Base-by-base conservation (phyloP, 2,888 invertebrate genomes). In the Dicyrtomina minuta region DNA sequence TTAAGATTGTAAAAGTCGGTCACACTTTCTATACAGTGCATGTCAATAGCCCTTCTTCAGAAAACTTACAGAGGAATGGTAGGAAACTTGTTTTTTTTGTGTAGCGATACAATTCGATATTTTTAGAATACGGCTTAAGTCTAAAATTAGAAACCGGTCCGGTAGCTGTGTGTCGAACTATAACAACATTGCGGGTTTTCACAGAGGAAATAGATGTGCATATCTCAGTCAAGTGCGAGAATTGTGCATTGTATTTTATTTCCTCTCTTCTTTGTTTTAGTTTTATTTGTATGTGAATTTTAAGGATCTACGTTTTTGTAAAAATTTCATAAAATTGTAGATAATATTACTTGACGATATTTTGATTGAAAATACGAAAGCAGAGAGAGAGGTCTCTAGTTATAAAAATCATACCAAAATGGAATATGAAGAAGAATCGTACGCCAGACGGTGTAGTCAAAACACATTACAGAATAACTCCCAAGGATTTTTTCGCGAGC, bases 401-500 rank as follows among this genome's bases (percentile, higher is more conserved):
- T n/a, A n/a, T n/a, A n/a, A n/a, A n/a, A n/a, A n/a, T n/a, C n/a
- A n/a, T n/a, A n/a, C n/a, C 12, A 39, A 58, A 58, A 58, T 13
- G 22, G 26, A 59, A 22, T 17, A 44, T 13, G 60, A 41, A 22
- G 17, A 13, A 43, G 51, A 33, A 41, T n/a, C 27, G 13, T 51
- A 61, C 39, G 43, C 39, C 24, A 27, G 15, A n/a, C 17, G 60
- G 24, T 92, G 92, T 82, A 90, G 90, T 78, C 86, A 87, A 78
- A 86, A 88, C 71, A 92, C 92, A 0, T 84, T 92, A 0, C 90
- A 89, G 81, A 88, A 90, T 0, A 87, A 88, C 76, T 84, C 85
- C 71, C 87, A 88, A 78, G 92, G 92, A 0, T 92, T 92, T 81
- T 91, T 92, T 80, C 84, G 86, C 74, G 86, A 85, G 51, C 86